phyloP scores from a whole-genome alignment of 2,797 vertebrate genomes.

The Hippopotamyrus pictus region DNA sequence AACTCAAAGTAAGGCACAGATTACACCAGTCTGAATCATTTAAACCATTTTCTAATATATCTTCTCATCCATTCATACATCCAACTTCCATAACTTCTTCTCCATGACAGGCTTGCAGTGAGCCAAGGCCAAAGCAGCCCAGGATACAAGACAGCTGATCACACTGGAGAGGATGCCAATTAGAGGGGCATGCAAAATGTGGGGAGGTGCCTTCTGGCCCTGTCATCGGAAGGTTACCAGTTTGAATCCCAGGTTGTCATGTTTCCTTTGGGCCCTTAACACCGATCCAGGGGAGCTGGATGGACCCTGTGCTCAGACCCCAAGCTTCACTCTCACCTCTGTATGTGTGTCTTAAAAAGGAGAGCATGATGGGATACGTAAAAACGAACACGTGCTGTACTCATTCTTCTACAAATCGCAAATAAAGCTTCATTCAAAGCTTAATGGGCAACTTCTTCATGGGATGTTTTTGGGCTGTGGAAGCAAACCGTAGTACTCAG shows the following conservation, averaged over 20 bases:
- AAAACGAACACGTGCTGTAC: not conserved
- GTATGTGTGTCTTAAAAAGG: not conserved
- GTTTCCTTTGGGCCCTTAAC: not conserved
- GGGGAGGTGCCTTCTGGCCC: not conserved
- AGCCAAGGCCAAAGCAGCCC: not conserved
- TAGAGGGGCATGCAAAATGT: not conserved
- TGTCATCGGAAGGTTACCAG: not conserved
- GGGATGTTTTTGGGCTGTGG: not conserved
- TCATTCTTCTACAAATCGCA: not conserved
- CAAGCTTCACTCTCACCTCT: not conserved
- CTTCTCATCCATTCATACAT: not conserved
- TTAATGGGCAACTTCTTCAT: not conserved
- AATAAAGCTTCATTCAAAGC: not conserved
- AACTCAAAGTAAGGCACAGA: not conserved
- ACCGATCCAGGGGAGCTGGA: not conserved
- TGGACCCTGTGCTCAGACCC: not conserved
- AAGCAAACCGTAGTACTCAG: not conserved
- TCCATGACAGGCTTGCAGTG: not conserved
- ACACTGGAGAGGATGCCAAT: not conserved
- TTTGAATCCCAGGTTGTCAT: not conserved
- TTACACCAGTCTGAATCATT: not conserved
- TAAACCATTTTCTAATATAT: not conserved
- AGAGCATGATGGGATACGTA: not conserved
- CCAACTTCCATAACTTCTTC: not conserved
- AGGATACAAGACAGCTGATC: not conserved